These are phyloP conservation scores for Tolmerus cingulatus DNA, from an alignment of 2,888 invertebrate species.

Conservation along the genomic window DNA sequence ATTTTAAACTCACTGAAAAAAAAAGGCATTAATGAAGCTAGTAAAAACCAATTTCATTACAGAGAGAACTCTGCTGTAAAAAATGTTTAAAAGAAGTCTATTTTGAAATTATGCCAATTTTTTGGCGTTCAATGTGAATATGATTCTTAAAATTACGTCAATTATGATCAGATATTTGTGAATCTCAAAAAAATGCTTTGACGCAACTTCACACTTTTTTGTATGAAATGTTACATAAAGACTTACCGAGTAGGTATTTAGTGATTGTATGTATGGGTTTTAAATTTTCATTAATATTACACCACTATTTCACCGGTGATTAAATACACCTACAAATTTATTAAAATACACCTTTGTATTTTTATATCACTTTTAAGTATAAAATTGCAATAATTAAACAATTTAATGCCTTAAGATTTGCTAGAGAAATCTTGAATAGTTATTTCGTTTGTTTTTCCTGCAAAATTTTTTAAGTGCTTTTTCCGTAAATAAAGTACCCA, in stretches of 20 bases:
- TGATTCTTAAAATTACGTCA: neutral
- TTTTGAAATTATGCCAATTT: neutral
- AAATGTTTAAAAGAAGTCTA: neutral
- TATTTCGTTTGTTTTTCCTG: no score
- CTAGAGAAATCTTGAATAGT: no score
- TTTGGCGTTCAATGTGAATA: neutral
- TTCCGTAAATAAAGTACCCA: neutral
- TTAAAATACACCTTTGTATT: neutral
- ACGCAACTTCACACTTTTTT: neutral
- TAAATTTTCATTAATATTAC: neutral
- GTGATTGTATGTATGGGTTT: neutral
- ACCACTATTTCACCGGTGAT: neutral
- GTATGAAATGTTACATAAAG: neutral
- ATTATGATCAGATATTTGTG: neutral
- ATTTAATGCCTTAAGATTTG: neutral
- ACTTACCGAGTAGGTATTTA: neutral
- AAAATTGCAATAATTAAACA: neutral
- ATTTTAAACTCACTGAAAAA: no score
- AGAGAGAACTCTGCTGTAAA: neutral
- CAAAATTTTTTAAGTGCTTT: no score
- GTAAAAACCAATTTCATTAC: no score
- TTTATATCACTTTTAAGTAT: neutral
- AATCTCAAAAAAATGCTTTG: neutral
- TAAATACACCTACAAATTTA: no score
- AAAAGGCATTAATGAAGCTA: neutral